Evolutionary conservation across 2,113 vertebrate species (phyloP), one percentile per base, ranked within the genome.

Genomic region (Heteronetta atricapilla): DNA sequence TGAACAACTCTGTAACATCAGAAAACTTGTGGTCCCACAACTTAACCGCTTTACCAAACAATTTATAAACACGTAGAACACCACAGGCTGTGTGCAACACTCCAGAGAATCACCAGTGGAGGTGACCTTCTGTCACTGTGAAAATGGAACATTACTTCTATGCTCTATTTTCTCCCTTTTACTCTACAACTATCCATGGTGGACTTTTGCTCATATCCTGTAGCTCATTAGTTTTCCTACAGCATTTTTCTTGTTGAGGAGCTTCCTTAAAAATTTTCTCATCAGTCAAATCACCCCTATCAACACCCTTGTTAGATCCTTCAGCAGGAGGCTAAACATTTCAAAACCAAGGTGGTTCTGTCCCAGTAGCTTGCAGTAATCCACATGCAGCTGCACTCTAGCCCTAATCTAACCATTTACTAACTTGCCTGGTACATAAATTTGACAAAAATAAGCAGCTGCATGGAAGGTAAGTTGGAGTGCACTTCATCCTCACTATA

Each of bases 361-460:
- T 14, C 15, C 55, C 13, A 2, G 38, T 25, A 68, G 25, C 29
- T 42, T 67, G 19, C 28, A 84, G 52, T 42, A 82, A 82, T 3
- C 9, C 19, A 79, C 17, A 16, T 23, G 59, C 4, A 63, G n/a
- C 10, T 50, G 31, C 74, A 11, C 42, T 75, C 42, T 17, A 72
- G 52, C 14, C 17, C 8, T 59, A 73, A 29, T 6, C 4, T 76
- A 64, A 82, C 3, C 0, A 1, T 38, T 22, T 67, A 52, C 42
- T 90, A 75, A 52, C 33, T 19, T 50, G 46, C 33, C 17, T 55
- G 15, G 33, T 46, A 84, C 6, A 38, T 31, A 10, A 76, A 86
- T 64, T 31, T 40, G 66, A 82, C 46, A 72, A 88, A 89, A 76
- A 85, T 15, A 68, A 93, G 60, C 66, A 86, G 36, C 12, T 89